Conservation (phyloP, 2,888 invertebrate species). For the Tanypteryx hageni region DNA sequence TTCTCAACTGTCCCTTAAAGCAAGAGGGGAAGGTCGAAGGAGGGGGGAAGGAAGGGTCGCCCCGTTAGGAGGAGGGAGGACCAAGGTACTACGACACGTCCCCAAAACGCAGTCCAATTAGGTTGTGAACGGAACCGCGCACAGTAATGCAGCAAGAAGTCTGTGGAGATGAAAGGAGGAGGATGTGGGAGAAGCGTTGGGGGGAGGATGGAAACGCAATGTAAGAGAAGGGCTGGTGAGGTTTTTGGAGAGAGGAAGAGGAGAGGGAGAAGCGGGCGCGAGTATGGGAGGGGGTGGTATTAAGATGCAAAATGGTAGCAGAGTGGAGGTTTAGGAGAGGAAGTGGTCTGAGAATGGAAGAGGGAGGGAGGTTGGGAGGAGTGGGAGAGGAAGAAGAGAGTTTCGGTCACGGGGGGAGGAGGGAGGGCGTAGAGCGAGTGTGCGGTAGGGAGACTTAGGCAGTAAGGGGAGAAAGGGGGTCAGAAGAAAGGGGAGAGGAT, state of each 20-base stretch:
- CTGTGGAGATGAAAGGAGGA: neutral
- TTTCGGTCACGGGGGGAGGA: neutral
- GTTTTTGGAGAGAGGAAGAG: neutral
- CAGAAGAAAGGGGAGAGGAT: neutral
- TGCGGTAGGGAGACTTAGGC: neutral
- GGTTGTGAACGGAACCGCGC: neutral
- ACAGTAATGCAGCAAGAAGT: conserved; percentile 20
- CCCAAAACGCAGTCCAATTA: conserved; percentile 17
- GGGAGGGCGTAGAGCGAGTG: too few species aligned
- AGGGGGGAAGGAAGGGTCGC: neutral
- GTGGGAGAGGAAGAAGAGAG: neutral
- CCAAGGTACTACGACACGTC: neutral
- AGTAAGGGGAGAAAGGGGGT: neutral
- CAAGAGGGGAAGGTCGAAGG: neutral
- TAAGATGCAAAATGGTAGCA: conserved; percentile 33
- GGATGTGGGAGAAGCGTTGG: too few species aligned
- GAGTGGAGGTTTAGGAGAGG: conserved; percentile 4
- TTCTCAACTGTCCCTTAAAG: neutral
- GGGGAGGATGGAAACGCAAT: neutral
- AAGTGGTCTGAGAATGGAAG: neutral
- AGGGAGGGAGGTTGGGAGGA: neutral
- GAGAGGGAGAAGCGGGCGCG: neutral
- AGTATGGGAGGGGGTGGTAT: neutral
- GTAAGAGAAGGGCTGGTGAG: neutral
- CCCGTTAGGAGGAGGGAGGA: neutral